Base-by-base conservation (phyloP, 2,888 invertebrate species). In the Hoplodrina ambigua region DNA sequence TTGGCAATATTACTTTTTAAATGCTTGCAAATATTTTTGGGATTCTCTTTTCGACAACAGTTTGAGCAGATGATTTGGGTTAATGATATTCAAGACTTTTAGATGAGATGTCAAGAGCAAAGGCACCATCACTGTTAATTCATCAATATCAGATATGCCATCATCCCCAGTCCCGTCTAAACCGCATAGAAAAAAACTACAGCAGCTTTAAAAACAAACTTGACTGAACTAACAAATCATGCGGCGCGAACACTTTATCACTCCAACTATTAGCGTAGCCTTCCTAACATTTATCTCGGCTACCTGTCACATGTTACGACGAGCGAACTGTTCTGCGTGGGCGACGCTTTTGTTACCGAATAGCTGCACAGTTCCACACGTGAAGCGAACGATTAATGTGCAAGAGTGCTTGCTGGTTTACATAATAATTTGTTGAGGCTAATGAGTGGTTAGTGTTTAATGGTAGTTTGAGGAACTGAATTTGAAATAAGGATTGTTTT, bases 241-340 rank as follows among this genome's bases (percentile, higher is more conserved):
- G n/a, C 20, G 13, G 46, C 73, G 63, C 64, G 61, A 72, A 74
- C 80, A 85, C 78, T 83, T 75, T 75, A 78, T 83, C 80, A 80
- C 72, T 50, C 46, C 20, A 61, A 66, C 82, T 83, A 84, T 75
- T 85, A 86, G 82, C 75, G 68, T 59, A 71, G 64, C 70, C 75
- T 66, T 68, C 62, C 71, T 76, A 80, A 79, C 85, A 84, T 86
- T 86, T 84, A 85, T 81, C 80, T 85, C 67, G 11, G 81, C 81
- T 84, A 85, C 86, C 80, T 84, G 86, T 80, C 86, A 81, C 83
- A 78, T 60, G 75, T 77, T 75, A 57, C 77, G 77, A 75, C 72
- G 67, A 68, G 72, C 55, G 70, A 70, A 60, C 66, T 63, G 49
- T 4, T 52, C 69, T 46, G 58, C 53, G 80, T 81, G 64, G 81